Evolutionary conservation across 2,797 vertebrate species (phyloP).

Genomic region (Discoglossus pictus): DNA sequence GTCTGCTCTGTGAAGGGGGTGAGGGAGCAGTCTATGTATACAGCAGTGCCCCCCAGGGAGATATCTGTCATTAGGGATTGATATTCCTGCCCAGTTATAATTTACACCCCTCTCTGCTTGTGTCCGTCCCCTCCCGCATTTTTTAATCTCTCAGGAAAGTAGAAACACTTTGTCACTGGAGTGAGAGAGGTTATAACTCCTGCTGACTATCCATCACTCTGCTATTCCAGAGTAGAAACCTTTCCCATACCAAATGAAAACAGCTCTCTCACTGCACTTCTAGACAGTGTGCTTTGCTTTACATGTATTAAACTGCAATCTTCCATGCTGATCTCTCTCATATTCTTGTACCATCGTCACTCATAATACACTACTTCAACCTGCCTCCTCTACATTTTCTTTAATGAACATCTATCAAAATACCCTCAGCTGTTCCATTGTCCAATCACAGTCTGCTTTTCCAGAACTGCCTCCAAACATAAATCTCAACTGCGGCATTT

Average conservation of each 20-base stretch:
- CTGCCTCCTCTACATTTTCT: no score
- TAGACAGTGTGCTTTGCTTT: no score
- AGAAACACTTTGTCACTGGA: conserved; percentile 48
- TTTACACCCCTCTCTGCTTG: conserved; percentile 37
- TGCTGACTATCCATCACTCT: conserved; percentile 32
- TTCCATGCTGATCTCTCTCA: no score
- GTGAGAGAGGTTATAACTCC: conserved; percentile 43
- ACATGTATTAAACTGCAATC: no score
- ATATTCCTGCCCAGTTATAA: conserved; percentile 37
- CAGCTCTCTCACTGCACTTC: conserved; percentile 13
- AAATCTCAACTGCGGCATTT: no score
- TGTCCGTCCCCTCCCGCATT: conserved; percentile 36
- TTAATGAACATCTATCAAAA: no score
- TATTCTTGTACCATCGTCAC: no score
- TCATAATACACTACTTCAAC: no score
- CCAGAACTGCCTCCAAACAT: no score
- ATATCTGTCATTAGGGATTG: conserved; percentile 33
- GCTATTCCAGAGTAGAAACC: conserved; percentile 20
- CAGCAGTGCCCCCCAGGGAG: conserved; percentile 2
- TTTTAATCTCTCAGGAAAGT: conserved; percentile 46
- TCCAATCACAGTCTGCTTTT: no score
- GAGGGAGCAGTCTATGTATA: background rate
- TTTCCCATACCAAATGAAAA: conserved; percentile 24
- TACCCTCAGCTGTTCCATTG: no score
- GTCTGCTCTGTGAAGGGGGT: background rate